A percentile compares a stretch with the other conserved stretches of the same genome.
Conservation (phyloP, 2,113 vertebrate species). For the Entomyzon cyanotis region DNA sequence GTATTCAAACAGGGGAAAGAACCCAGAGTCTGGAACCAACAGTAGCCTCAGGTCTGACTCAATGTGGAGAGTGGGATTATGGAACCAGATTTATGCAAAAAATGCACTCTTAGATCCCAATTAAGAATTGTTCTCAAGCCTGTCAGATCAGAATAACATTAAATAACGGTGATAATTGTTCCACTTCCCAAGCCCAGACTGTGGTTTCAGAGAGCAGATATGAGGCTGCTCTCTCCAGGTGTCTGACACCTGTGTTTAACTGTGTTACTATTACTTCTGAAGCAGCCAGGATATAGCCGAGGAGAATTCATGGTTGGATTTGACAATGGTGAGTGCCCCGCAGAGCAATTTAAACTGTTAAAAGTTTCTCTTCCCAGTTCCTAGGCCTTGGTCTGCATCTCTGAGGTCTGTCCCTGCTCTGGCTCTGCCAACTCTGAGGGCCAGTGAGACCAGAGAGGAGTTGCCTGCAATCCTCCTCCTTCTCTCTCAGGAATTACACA, state of each 20-base stretch:
- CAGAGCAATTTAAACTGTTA: not conserved
- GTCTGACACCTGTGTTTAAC: not conserved
- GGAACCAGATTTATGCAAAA: not conserved
- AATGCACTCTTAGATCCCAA: not conserved
- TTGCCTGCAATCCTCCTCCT: not conserved
- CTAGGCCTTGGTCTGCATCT: not conserved
- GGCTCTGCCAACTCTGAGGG: not conserved
- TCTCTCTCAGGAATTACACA: not conserved
- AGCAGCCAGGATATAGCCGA: not conserved
- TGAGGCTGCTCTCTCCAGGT: not conserved
- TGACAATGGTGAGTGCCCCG: not conserved
- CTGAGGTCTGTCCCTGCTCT: not conserved
- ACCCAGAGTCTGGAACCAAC: no score
- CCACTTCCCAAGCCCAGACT: not conserved
- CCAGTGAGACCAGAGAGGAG: not conserved
- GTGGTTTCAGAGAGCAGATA: fast-evolving
- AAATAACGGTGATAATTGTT: not conserved
- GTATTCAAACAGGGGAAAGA: no score
- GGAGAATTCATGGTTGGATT: not conserved
- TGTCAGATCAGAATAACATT: not conserved
- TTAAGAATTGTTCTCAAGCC: not conserved
- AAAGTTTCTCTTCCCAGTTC: not conserved
- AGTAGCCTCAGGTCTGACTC: not conserved
- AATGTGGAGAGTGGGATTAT: fast-evolving
- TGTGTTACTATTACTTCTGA: not conserved